A percentile compares a stretch with the other conserved stretches of the same genome.
Evolutionary conservation across 2,113 vertebrate genomes (phyloP).

Genomic region (Gnathonemus longibarbis): DNA sequence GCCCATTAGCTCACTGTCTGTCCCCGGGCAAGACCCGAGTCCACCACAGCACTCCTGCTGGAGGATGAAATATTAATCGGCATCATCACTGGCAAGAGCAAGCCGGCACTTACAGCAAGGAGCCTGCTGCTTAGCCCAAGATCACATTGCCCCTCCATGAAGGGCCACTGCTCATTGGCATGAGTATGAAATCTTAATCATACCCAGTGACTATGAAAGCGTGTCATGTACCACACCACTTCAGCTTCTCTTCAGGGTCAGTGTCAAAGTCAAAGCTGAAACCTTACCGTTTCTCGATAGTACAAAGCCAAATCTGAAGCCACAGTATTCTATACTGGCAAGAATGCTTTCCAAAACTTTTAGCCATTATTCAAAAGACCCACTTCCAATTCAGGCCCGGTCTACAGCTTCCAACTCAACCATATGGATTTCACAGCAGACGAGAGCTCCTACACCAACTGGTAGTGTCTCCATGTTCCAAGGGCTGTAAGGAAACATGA

Average conservation of each 20-base stretch:
- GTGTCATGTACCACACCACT: background rate
- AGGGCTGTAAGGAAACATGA: background rate
- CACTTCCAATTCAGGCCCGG: background rate
- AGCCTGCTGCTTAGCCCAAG: background rate
- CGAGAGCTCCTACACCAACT: background rate
- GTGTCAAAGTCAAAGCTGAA: background rate
- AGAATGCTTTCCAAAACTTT: slow-evolving; percentile 8
- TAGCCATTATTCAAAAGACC: slow-evolving; percentile 8
- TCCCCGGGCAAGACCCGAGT: slow-evolving; percentile 35
- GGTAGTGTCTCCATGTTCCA: background rate
- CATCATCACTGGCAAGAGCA: slow-evolving; percentile 7
- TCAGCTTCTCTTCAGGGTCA: background rate
- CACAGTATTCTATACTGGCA: background rate
- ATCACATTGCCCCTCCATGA: background rate
- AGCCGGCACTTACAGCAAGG: background rate
- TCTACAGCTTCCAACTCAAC: background rate
- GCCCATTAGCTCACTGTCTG: slow-evolving; percentile 26
- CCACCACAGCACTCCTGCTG: slow-evolving; percentile 28
- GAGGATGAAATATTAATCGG: slow-evolving; percentile 33
- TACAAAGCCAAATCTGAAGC: background rate
- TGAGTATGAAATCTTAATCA: background rate
- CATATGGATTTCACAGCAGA: background rate
- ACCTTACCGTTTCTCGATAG: background rate
- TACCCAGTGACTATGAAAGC: background rate
- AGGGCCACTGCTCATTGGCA: background rate